Conservation (phyloP, 2,113 vertebrate genomes). For the Malaclemys terrapin region DNA sequence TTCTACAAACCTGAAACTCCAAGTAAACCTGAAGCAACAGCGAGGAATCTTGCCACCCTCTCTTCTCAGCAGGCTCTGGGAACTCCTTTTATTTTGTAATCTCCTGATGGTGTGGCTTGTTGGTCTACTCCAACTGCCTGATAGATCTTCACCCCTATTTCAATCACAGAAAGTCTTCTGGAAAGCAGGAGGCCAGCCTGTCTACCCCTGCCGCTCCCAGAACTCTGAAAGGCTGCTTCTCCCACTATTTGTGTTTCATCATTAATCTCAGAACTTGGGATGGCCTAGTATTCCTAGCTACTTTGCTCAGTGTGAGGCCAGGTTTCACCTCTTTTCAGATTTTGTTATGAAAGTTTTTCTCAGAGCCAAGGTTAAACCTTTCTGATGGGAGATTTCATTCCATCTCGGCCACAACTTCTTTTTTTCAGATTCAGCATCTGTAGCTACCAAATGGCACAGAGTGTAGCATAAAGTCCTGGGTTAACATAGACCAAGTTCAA, state of each 20-base stretch:
- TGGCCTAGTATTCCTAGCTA: not conserved
- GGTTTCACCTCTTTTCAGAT: not conserved
- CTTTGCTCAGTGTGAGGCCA: not conserved
- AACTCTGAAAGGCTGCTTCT: not conserved
- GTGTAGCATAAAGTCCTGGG: not conserved
- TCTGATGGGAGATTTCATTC: not conserved
- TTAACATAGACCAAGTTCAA: slow-evolving; percentile 44
- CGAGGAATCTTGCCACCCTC: not conserved
- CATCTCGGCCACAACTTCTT: not conserved
- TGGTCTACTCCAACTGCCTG: not conserved
- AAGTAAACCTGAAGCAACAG: not conserved
- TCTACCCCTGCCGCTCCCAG: not conserved
- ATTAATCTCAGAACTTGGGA: not conserved
- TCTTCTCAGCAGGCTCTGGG: not conserved
- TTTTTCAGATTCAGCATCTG: not conserved
- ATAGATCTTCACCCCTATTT: not conserved
- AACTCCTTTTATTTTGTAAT: not conserved
- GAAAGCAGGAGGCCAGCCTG: not conserved
- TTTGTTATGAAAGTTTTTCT: not conserved
- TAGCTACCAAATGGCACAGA: not conserved
- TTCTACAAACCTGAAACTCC: not conserved
- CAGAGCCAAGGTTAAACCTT: not conserved
- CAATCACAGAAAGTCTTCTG: not conserved
- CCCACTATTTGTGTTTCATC: not conserved
- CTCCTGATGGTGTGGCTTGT: not conserved